A percentile compares a stretch with the other conserved stretches of the same genome.
phyloP scores from a whole-genome alignment of 2,113 vertebrate genomes.

The Edolisoma coerulescens region DNA sequence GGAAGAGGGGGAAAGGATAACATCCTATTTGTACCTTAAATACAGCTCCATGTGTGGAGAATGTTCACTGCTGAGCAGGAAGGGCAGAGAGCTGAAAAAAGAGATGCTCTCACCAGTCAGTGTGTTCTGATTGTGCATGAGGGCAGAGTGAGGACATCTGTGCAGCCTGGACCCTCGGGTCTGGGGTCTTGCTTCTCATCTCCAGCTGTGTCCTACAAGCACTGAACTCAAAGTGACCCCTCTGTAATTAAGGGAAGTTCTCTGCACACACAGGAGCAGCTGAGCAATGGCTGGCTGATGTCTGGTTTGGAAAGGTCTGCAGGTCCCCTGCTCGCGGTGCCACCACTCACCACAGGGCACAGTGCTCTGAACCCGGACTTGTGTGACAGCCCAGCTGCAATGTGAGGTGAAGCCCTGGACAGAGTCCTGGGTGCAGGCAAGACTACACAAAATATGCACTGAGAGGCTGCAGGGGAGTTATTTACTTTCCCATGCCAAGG shows the following conservation, averaged over 20 bases:
- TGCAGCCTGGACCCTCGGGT: background rate
- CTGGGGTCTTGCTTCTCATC: background rate
- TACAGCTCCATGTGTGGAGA: background rate
- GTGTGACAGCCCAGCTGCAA: background rate
- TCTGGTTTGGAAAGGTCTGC: background rate
- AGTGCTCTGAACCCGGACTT: background rate
- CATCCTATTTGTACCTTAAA: background rate
- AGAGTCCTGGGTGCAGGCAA: background rate
- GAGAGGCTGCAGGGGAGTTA: background rate
- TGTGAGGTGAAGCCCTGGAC: rapidly evolving
- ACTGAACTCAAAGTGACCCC: background rate
- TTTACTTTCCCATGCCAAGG: background rate
- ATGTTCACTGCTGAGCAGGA: background rate
- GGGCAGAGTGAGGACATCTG: background rate
- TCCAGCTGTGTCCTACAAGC: background rate
- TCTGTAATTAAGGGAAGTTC: background rate
- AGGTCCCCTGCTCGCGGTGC: background rate
- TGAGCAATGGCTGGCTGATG: background rate
- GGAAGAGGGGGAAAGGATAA: background rate
- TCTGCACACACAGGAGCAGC: background rate
- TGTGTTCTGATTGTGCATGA: rapidly evolving
- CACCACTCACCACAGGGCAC: background rate
- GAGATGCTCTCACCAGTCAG: background rate
- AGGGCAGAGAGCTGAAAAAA: background rate
- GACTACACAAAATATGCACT: background rate